Conservation (phyloP, 2,888 invertebrate species). For the Brassicogethes aeneus region DNA sequence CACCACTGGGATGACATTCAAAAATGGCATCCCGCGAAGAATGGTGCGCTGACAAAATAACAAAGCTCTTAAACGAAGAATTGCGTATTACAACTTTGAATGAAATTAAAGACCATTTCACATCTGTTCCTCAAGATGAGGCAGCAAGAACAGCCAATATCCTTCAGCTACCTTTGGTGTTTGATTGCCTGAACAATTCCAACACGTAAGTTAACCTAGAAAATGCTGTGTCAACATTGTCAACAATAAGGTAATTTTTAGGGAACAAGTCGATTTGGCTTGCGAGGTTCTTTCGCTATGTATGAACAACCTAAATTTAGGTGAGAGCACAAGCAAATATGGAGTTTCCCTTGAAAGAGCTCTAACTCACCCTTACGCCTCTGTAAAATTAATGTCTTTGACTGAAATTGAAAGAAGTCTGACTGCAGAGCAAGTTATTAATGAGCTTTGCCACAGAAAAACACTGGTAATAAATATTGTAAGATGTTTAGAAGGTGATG, state of each 20-base stretch:
- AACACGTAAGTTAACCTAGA: conserved; percentile 38
- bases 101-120: conserved; percentile 41
- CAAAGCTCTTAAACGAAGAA: conserved; percentile 40
- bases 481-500: conserved; percentile 50
- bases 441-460: conserved; percentile 27
- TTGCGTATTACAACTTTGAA: conserved; percentile 40
- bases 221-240: conserved; percentile 20
- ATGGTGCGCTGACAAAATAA: conserved; percentile 43
- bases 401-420: conserved; percentile 46
- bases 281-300: conserved; percentile 57
- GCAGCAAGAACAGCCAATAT: conserved; percentile 35
- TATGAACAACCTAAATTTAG: conserved; percentile 53
- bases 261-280: conserved; percentile 52
- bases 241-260: conserved; percentile 29
- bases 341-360: conserved; percentile 51
- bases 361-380: conserved; percentile 52
- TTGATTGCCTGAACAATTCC: conserved; percentile 53
- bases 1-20: no score
- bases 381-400: conserved; percentile 55
- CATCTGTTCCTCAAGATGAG: conserved; percentile 37
- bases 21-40: conserved; percentile 38
- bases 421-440: conserved; percentile 26
- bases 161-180: conserved; percentile 50
- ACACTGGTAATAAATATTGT: conserved; percentile 47
- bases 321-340: conserved; percentile 52